Conservation (phyloP, 2,113 vertebrate genomes). For the Strigops habroptila region DNA sequence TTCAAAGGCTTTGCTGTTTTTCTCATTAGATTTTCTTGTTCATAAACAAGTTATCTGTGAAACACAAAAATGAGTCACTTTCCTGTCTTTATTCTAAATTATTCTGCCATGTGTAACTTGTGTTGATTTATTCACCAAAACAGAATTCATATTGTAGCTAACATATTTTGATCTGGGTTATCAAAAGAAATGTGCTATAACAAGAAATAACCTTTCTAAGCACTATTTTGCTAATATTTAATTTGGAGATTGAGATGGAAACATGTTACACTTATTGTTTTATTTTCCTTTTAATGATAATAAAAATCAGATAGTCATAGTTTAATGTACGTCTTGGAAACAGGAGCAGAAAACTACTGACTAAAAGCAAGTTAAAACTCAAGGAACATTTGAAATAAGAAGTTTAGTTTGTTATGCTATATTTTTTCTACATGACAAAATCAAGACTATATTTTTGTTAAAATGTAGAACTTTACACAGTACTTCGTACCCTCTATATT, state of each 20-base stretch:
- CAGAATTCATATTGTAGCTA: background rate
- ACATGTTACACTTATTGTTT: background rate
- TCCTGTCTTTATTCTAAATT: background rate
- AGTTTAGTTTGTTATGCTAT: background rate
- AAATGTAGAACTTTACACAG: background rate
- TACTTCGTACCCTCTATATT: background rate
- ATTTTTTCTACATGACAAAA: background rate
- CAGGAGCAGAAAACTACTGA: background rate
- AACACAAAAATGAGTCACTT: background rate
- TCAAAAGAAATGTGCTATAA: background rate
- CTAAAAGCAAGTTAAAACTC: background rate
- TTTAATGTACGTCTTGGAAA: background rate
- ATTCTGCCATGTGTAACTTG: background rate
- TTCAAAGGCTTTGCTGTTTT: background rate
- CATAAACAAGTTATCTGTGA: background rate
- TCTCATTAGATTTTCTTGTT: background rate
- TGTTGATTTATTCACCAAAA: background rate
- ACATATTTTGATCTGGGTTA: background rate
- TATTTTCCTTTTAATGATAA: background rate
- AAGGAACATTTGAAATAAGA: background rate
- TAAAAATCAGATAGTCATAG: background rate
- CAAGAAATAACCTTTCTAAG: background rate
- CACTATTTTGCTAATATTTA: background rate
- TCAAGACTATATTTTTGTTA: background rate
- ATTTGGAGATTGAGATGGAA: background rate